A percentile compares a stretch with the other conserved stretches of the same genome.
These are phyloP conservation scores for Theristicus caerulescens DNA, from an alignment of 2,113 vertebrate species.

Conservation along the genomic window DNA sequence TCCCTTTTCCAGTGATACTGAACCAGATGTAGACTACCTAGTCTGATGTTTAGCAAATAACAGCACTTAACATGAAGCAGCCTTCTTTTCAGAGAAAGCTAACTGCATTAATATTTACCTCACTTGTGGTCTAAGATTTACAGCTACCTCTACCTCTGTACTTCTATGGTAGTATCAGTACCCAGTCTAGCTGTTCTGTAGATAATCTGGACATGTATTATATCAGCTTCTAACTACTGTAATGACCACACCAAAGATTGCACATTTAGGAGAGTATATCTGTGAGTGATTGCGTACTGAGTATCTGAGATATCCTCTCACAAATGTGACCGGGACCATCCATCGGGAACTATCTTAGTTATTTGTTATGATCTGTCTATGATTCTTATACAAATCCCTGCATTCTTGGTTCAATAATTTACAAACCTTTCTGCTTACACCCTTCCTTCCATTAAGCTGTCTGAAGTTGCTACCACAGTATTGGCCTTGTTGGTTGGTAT, in stretches of 20 bases:
- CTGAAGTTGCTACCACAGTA: background rate
- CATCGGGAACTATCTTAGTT: background rate
- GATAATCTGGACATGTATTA: background rate
- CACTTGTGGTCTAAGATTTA: background rate
- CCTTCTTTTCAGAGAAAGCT: background rate
- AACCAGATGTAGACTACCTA: background rate
- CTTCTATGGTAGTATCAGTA: background rate
- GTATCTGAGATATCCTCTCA: background rate
- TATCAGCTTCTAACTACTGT: background rate
- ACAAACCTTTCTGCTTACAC: background rate
- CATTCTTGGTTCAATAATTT: background rate
- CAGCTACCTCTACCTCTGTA: background rate
- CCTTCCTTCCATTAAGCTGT: background rate
- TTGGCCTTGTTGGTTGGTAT: background rate
- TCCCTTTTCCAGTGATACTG: background rate
- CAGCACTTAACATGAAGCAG: background rate
- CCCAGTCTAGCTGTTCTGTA: background rate
- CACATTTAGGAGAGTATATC: background rate
- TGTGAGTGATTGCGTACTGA: background rate
- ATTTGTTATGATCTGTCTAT: background rate
- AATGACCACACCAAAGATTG: background rate
- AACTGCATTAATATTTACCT: background rate
- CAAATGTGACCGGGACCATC: background rate
- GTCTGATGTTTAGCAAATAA: background rate
- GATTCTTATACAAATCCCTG: background rate